Percentiles rank a stretch among this genome's conserved stretches.
Conservation (phyloP, 2,888 invertebrate species). For the Apodemia hepburni region DNA sequence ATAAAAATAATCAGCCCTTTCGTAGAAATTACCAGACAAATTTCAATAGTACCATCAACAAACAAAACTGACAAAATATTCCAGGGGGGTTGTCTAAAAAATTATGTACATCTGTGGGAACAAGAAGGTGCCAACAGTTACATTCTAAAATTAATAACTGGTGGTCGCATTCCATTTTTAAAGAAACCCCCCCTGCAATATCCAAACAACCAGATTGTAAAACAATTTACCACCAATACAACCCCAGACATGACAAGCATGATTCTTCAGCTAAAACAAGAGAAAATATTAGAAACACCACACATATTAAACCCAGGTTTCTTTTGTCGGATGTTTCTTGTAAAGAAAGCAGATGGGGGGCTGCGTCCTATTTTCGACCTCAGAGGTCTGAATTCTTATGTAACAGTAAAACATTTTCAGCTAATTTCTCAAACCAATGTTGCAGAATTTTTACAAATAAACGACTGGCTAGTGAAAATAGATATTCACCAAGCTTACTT, state of each 20-base stretch:
- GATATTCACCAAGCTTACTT: conserved; percentile 21
- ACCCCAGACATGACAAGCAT: conserved; percentile 20
- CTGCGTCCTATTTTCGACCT: conserved; percentile 34
- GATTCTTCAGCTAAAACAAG: conserved; percentile 20
- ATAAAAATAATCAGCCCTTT: no score
- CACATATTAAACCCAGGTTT: conserved; percentile 20
- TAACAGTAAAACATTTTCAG: no score
- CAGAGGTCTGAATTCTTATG: conserved; percentile 20
- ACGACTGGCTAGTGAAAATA: conserved; percentile 22
- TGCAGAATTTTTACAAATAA: conserved; percentile 9
- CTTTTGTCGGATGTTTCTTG: conserved; percentile 31
- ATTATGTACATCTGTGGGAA: no score
- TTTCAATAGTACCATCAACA: no score
- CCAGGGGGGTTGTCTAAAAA: no score
- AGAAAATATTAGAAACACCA: conserved; percentile 22
- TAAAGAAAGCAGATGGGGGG: conserved; percentile 32
- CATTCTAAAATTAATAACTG: no score
- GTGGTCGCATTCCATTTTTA: no score
- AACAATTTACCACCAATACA: conserved; percentile 18
- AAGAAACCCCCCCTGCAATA: conserved; percentile 20
- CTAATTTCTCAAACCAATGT: no score
- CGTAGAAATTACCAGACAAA: no score
- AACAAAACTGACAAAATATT: no score
- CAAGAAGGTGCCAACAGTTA: no score
- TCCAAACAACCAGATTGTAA: conserved; percentile 10